Conservation (phyloP, 2,113 vertebrate species). For the Notothenia rossii region DNA sequence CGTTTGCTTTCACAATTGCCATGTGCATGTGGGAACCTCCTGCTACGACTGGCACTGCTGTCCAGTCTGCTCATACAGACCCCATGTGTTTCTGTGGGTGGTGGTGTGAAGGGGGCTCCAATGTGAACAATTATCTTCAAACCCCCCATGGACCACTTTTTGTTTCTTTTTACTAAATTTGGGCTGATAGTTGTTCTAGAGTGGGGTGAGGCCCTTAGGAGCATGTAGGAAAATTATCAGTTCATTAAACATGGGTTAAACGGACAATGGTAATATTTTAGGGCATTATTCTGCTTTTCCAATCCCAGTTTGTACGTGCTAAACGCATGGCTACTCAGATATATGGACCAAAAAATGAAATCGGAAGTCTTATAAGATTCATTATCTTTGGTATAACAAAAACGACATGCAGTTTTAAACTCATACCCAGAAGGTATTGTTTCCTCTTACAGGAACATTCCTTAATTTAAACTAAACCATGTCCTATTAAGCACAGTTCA, state of each 20-base stretch:
- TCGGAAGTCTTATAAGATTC: neutral
- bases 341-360: neutral
- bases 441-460: neutral
- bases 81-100: neutral
- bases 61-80: conserved; percentile 20
- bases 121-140: conserved; percentile 16
- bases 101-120: conserved; percentile 4
- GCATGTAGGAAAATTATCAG: neutral
- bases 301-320: neutral
- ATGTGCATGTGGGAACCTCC: neutral
- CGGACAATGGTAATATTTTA: neutral
- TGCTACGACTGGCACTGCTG: conserved; percentile 8
- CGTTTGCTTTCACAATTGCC: neutral
- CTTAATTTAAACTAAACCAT: neutral
- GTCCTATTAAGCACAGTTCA: neutral
- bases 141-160: neutral
- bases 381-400: neutral
- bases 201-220: neutral
- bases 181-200: neutral
- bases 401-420: neutral
- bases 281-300: neutral
- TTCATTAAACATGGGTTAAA: neutral
- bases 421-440: neutral
- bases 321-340: neutral
- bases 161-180: neutral